phyloP scores from a whole-genome alignment of 1,140 invertebrate genomes.

The Heliconius hermathena region DNA sequence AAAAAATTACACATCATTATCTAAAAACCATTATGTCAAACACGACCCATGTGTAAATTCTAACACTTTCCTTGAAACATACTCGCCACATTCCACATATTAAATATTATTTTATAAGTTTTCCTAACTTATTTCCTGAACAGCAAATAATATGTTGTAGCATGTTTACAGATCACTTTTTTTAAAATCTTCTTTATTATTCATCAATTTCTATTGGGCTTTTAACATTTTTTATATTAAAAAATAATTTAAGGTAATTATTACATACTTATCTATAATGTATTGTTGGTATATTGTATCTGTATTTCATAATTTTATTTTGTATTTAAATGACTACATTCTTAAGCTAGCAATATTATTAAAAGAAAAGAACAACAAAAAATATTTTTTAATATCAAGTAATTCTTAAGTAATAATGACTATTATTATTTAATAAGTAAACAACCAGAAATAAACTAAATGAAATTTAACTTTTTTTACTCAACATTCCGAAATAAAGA shows the following conservation, averaged over 20 bases:
- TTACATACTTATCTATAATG: not conserved
- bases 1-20: not conserved
- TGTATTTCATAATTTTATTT: not conserved
- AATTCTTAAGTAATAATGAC: no score
- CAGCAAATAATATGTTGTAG: constrained; percentile 9
- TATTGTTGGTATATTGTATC: not conserved
- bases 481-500: not conserved
- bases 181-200: constrained; percentile 29
- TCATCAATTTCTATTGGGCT: constrained; percentile 32
- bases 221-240: constrained; percentile 25
- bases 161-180: constrained; percentile 28
- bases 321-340: not conserved
- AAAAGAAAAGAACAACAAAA: not conserved
- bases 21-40: constrained; percentile 10
- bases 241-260: not conserved
- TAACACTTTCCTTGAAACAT: constrained; percentile 22
- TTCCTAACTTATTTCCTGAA: constrained; percentile 12
- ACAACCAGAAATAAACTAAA: no score
- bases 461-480: not conserved
- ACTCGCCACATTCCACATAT: constrained; percentile 17
- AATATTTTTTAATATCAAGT: not conserved
- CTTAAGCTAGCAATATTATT: not conserved
- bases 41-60: constrained; percentile 17
- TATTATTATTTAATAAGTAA: no score
- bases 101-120: not conserved